Percentiles rank a stretch among this genome's conserved stretches.
Evolutionary conservation across 2,113 vertebrate species (phyloP).

Genomic region (Megaceryle torquata): DNA sequence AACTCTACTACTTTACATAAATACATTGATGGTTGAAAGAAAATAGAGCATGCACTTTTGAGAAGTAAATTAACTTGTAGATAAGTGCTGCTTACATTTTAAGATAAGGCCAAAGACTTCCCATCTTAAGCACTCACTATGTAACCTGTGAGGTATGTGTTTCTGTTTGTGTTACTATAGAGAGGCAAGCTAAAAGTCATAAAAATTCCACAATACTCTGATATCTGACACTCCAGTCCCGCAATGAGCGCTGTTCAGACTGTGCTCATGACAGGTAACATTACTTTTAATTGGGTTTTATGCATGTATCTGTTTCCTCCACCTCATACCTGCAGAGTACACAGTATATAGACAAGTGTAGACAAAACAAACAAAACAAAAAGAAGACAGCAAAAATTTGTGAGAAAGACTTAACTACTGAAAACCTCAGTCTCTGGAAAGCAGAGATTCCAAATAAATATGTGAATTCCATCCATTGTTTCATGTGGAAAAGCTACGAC

Average conservation of each 20-base stretch:
- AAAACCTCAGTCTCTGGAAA: background rate
- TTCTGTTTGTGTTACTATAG: background rate
- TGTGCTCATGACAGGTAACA: background rate
- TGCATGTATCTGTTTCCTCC: background rate
- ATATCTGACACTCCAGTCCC: background rate
- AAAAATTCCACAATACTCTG: background rate
- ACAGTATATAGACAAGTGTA: background rate
- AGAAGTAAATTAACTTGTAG: background rate
- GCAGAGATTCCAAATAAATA: background rate
- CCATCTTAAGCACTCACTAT: background rate
- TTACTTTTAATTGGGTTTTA: background rate
- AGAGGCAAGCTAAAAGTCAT: background rate
- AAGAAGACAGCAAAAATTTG: background rate
- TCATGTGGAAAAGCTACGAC: background rate
- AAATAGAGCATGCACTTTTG: background rate
- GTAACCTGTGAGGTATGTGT: background rate
- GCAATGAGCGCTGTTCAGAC: background rate
- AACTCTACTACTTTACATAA: background rate
- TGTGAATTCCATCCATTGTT: background rate
- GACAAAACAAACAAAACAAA: background rate
- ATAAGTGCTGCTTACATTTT: constrained; percentile 10
- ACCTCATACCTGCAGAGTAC: background rate
- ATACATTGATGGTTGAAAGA: background rate
- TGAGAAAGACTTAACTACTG: background rate
- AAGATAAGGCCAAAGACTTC: background rate